phyloP scores from a whole-genome alignment of 2,113 vertebrate genomes.

The Erpornis zantholeuca region DNA sequence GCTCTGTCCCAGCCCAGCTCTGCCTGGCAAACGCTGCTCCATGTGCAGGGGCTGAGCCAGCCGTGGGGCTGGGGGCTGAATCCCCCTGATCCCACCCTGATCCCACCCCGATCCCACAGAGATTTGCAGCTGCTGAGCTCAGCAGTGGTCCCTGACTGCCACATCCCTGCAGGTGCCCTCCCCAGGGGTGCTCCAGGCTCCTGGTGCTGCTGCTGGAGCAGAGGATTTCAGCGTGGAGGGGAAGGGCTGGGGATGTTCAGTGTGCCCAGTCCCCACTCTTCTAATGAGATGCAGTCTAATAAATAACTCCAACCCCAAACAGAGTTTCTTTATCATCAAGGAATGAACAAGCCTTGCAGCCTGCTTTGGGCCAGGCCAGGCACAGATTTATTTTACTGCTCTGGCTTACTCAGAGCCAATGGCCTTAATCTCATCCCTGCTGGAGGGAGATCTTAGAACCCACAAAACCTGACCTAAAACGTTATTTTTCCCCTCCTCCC shows the following conservation, averaged over 20 bases:
- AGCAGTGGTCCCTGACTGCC: accelerated
- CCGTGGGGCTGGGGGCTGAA: accelerated
- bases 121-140: neutral
- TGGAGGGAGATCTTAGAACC: neutral
- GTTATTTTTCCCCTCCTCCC: neutral
- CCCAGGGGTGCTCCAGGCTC: neutral
- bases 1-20: neutral
- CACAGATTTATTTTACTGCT: neutral
- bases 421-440: neutral
- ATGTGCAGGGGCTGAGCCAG: accelerated
- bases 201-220: neutral
- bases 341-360: neutral
- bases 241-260: neutral
- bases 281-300: neutral
- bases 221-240: neutral
- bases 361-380: neutral
- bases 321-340: neutral
- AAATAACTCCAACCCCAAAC: neutral
- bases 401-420: neutral
- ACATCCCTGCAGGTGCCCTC: accelerated
- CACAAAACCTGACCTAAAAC: neutral
- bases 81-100: neutral
- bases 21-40: neutral
- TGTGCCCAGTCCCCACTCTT: neutral
- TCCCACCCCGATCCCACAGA: accelerated